Evolutionary conservation across 2,797 vertebrate genomes (phyloP), one percentile per base, ranked within the genome.

Genomic region (Hirundo rustica): DNA sequence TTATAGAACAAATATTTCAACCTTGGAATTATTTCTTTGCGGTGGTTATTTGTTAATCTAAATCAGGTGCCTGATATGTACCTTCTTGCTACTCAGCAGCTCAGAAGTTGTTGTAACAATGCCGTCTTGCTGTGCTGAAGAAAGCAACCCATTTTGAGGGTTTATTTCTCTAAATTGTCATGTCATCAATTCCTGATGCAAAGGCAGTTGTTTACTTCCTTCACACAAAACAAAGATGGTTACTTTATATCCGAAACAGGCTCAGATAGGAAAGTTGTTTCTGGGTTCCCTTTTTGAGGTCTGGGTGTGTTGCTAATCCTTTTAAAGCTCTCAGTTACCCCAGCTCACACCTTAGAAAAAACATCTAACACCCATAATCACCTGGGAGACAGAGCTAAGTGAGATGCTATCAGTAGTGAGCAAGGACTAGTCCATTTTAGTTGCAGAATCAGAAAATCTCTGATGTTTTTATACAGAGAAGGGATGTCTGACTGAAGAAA

Each of bases 391-490:
- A 62, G 47, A 82, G 40, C 17, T 68, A 60, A 92, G 38, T 23
- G 47, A 92, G 27, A 29, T 2, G 2, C 83, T 79, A 25, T 22
- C 32, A 65, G 53, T 6, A 27, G 16, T n/a, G 47, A 79, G 58
- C 32, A 64, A 79, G 34, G 38, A 57, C 64, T 89, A 70, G 60
- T 51, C 72, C 44, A 47, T 58, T 76, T 44, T 38, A 29, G 48
- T 88, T 92, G 57, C 79, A 70, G 81, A 93, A 95, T 93, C 92
- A 93, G 92, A 87, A 92, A 79, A 76, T 57, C 74, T 75, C 79
- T 29, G 16, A 44, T 53, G 66, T 77, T 87, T 86, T 40, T 58
- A 70, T 86, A 73, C 54, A 80, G 54, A 71, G 58, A 66, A 79
- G 19, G 6, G 25, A 36, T 51, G 22, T 47, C n/a, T 83, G 50